phyloP scores from a whole-genome alignment of 2,113 vertebrate genomes.

The Sinosuthora webbiana region DNA sequence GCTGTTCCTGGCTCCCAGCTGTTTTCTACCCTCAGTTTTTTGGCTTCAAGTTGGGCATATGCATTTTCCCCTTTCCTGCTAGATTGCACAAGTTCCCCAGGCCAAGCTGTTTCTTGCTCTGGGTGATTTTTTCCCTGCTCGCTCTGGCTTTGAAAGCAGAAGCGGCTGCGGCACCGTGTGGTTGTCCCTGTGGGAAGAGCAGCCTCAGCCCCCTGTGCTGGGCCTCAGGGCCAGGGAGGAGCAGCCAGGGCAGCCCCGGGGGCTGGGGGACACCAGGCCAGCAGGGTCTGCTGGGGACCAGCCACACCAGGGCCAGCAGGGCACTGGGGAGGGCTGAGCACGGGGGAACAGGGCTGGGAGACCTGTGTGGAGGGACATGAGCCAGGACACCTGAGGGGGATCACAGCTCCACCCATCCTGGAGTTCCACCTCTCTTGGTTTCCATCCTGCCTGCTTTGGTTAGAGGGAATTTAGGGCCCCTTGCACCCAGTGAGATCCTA shows the following conservation, averaged over 20 bases:
- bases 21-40: neutral
- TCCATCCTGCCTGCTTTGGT: neutral
- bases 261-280: neutral
- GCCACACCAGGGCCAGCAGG: accelerated
- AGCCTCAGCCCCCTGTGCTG: neutral
- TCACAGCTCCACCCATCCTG: neutral
- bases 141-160: neutral
- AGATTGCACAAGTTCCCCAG: neutral
- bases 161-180: accelerated
- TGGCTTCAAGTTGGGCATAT: neutral
- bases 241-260: neutral
- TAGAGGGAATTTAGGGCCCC: neutral
- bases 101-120: accelerated
- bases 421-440: neutral
- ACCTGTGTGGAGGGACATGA: accelerated
- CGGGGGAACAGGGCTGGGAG: neutral
- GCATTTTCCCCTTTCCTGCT: neutral
- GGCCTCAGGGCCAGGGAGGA: accelerated
- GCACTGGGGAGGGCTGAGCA: neutral
- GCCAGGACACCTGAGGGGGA: neutral
- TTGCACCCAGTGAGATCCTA: accelerated
- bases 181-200: neutral
- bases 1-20: neutral
- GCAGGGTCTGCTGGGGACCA: accelerated
- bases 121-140: neutral